Percentiles rank a stretch among this genome's conserved stretches.
Conservation (phyloP, 2,888 invertebrate genomes). For the Nephrotoma guestfalica region DNA sequence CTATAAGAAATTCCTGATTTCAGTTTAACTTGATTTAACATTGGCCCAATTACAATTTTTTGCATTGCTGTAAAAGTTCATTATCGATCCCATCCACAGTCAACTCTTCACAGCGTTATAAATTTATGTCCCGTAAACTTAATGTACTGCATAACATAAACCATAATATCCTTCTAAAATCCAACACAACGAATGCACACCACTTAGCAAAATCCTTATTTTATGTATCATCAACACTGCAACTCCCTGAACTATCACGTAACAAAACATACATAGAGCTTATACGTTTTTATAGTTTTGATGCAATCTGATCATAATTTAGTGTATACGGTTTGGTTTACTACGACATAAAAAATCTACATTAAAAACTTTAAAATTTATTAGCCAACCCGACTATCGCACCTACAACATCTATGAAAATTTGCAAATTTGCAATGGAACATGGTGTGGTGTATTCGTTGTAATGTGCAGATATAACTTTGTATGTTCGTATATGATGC, state of each 20-base stretch:
- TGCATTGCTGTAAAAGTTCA: too few species aligned
- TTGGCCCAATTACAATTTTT: too few species aligned
- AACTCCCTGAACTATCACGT: background rate
- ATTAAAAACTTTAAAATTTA: background rate
- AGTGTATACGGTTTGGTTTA: background rate
- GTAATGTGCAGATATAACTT: background rate
- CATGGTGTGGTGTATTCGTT: background rate
- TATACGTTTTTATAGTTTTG: background rate
- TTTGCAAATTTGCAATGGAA: background rate
- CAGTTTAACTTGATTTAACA: too few species aligned
- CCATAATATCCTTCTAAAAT: background rate
- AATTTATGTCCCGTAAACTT: background rate
- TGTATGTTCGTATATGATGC: background rate
- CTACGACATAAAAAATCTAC: background rate
- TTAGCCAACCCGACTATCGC: background rate
- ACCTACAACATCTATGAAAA: background rate
- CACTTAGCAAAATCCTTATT: background rate
- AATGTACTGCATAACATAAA: background rate
- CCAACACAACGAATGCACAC: background rate
- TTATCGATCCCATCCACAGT: too few species aligned
- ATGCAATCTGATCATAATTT: background rate
- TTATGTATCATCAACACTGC: background rate
- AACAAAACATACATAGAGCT: background rate
- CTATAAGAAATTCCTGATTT: too few species aligned
- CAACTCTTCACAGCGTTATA: too few species aligned